Evolutionary conservation across 2,888 invertebrate species (phyloP).

Genomic region (Parnassius mnemosyne): DNA sequence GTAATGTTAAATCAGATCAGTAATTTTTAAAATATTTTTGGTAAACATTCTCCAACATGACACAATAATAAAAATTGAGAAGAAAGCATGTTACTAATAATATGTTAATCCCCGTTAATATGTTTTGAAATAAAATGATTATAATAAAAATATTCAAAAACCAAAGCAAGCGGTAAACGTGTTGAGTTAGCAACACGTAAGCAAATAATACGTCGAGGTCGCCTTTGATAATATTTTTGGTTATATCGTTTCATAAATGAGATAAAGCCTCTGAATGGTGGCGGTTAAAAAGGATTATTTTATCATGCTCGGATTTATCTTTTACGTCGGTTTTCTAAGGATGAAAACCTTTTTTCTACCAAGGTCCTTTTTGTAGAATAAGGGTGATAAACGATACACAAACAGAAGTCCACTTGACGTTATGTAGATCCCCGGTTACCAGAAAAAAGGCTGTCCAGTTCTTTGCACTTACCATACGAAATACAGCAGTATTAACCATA

Average conservation of each 20-base stretch:
- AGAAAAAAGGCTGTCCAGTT: too few species aligned
- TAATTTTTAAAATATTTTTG: too few species aligned
- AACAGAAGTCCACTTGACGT: too few species aligned
- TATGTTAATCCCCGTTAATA: background rate
- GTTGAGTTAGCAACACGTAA: slow-evolving; percentile 24
- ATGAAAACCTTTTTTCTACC: slow-evolving; percentile 24
- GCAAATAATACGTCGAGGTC: slow-evolving; percentile 33
- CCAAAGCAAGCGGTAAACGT: slow-evolving; percentile 9
- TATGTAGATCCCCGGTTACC: too few species aligned
- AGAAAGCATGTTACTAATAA: background rate
- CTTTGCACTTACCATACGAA: too few species aligned
- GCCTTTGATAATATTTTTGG: slow-evolving; percentile 45
- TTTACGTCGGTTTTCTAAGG: slow-evolving; percentile 32
- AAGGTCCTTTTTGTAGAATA: background rate
- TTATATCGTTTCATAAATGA: slow-evolving; percentile 41
- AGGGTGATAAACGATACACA: too few species aligned
- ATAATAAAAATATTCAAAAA: slow-evolving; percentile 21
- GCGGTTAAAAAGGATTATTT: slow-evolving; percentile 44
- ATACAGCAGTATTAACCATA: too few species aligned
- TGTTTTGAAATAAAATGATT: slow-evolving; percentile 15
- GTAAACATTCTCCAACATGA: too few species aligned
- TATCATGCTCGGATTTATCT: slow-evolving; percentile 45
- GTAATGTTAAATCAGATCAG: too few species aligned
- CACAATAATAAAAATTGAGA: background rate
- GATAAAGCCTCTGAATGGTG: slow-evolving; percentile 37